A percentile compares a stretch with the other conserved stretches of the same genome.
phyloP scores from a whole-genome alignment of 2,797 vertebrate species.

The Salmo trutta region DNA sequence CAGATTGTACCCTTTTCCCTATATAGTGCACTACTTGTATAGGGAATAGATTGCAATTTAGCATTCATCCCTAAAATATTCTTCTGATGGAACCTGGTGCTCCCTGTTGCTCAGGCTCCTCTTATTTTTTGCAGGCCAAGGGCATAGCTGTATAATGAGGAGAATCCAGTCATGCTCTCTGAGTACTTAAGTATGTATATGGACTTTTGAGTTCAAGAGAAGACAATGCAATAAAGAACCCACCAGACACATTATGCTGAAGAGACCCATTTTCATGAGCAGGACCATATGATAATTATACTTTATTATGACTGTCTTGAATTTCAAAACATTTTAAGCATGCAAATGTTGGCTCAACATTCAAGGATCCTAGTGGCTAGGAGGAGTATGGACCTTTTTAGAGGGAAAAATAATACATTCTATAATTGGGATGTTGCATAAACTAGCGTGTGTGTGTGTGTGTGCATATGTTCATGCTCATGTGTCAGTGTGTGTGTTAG shows the following conservation, averaged over 20 bases:
- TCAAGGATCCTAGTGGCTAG: not conserved
- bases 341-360: not conserved
- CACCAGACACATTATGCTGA: constrained; percentile 20
- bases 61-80: not conserved
- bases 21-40: too few species aligned
- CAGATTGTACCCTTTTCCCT: too few species aligned
- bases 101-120: constrained; percentile 29
- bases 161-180: constrained; percentile 22
- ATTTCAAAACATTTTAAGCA: not conserved
- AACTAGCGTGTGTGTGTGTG: not conserved
- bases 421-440: not conserved
- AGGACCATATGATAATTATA: constrained; percentile 12
- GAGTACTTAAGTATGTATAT: constrained; percentile 33
- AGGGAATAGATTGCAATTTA: too few species aligned
- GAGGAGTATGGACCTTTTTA: not conserved
- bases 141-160: constrained; percentile 46
- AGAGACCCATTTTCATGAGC: not conserved
- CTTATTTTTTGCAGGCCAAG: constrained; percentile 29
- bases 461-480: not conserved
- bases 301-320: constrained; percentile 6
- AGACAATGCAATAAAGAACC: constrained; percentile 26
- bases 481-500: not conserved
- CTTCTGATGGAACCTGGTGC: constrained; percentile 1
- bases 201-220: constrained; percentile 21
- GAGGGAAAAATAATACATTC: not conserved